Conservation (phyloP, 2,113 vertebrate genomes). For the Poeciliopsis retropinna region DNA sequence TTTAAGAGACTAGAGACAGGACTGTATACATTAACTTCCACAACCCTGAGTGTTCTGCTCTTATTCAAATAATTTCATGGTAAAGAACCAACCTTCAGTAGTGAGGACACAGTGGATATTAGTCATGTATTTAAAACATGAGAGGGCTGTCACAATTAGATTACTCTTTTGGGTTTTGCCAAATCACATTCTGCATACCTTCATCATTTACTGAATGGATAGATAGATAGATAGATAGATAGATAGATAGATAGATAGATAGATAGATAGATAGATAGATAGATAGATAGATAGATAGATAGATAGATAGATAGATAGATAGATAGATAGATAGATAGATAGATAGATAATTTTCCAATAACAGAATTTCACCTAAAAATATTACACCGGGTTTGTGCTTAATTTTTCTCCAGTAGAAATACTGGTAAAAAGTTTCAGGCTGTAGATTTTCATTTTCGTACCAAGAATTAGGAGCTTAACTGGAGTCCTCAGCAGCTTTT, state of each 20-base stretch:
- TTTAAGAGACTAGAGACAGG: conserved; percentile 22
- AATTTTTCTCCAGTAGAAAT: background rate
- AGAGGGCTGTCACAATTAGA: background rate
- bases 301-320: background rate
- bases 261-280: background rate
- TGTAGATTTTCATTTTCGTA: background rate
- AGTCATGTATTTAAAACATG: background rate
- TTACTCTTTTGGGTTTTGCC: background rate
- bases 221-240: background rate
- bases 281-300: background rate
- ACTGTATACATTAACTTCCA: conserved; percentile 20
- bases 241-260: conserved; percentile 7
- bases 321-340: background rate
- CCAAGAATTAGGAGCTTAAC: background rate
- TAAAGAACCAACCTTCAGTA: conserved; percentile 1
- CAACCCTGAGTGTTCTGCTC: background rate
- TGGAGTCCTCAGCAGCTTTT: no score
- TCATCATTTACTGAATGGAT: background rate
- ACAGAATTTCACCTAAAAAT: background rate
- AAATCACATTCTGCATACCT: background rate
- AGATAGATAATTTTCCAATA: background rate
- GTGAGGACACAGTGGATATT: background rate
- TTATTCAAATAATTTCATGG: background rate
- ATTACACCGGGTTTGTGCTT: background rate
- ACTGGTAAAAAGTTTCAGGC: background rate